Evolutionary conservation across 2,113 vertebrate species (phyloP).

Genomic region (Mystacornis crossleyi): DNA sequence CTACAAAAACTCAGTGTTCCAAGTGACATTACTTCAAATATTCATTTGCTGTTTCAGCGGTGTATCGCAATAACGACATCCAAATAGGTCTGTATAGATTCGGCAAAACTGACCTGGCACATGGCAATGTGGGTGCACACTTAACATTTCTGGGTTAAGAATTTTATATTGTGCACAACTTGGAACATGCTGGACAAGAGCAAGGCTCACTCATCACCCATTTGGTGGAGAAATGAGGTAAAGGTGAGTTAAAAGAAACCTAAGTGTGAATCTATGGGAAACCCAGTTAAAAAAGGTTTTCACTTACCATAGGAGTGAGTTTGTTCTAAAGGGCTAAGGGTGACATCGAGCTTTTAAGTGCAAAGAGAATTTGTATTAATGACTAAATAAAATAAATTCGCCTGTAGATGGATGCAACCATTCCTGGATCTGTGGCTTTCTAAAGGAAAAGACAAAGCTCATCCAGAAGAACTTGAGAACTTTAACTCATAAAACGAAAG

Average conservation of each 20-base stretch:
- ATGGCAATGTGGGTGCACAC: background rate
- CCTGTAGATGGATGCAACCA: background rate
- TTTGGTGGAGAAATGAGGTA: background rate
- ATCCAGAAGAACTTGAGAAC: background rate
- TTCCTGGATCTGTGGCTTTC: background rate
- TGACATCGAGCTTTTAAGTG: background rate
- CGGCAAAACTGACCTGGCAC: background rate
- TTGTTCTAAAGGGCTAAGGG: background rate
- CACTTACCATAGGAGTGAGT: background rate
- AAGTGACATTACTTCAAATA: background rate
- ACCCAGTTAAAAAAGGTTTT: accelerated
- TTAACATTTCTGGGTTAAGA: background rate
- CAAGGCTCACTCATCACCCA: background rate
- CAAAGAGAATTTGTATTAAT: background rate
- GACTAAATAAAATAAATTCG: background rate
- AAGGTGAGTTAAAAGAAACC: background rate
- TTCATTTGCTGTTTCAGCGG: background rate
- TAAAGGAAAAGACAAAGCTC: background rate
- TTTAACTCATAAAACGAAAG: background rate
- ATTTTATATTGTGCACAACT: background rate
- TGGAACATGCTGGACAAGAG: background rate
- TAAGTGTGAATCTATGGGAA: background rate
- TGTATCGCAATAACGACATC: background rate
- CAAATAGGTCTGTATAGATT: background rate
- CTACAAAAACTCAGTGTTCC: background rate